Base-by-base conservation (phyloP, 2,113 vertebrate species). In the Mormoops blainvillei region DNA sequence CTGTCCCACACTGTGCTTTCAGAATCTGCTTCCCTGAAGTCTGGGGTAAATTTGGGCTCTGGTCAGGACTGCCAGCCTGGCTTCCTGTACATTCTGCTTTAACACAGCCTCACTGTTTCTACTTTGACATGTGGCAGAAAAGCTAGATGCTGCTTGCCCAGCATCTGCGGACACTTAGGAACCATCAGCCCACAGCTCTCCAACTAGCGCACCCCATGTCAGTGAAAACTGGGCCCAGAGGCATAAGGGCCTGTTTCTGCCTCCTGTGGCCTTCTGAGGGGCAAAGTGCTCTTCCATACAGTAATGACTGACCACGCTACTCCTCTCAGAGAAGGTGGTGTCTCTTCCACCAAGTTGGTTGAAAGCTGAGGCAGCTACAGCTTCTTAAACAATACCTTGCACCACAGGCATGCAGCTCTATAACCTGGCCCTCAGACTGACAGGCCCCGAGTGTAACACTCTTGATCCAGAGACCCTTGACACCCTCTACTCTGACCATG, bases 131-230 rank as follows among this genome's bases (percentile, higher is more conserved):
- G 5, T 5, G 2, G 5, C 43, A 26, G 16, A 50, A 54, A 10
- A 45, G 48, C 41, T 31, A 1, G 54, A n/a, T 2, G 2, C 7
- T 4, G 0, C 24, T 18, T 15, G 0, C 33, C 28, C n/a, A 20
- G 61, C 54, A 7, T 14, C 0, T 0, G 1, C 10, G 36, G 45
- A 54, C 20, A 36, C 77, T 31, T 43, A 54, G 50, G 77, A 91
- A 20, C 43, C 43, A 65, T 4, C 15, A 36, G 28, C 15, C 41
- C 22, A 9, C n/a, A n/a, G 10, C 31, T n/a, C 48, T 13, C 73
- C 10, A 31, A 4, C n/a, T 45, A 45, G 87, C 43, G 13, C 45
- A 11, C 54, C 31, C 20, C 16, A 18, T 18, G 33, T 56, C 9
- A n/a, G 28, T 20, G 2, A 54, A 36, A 81, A 33, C 36, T 1